Conservation (phyloP, 2,113 vertebrate genomes). For the Peromyscus maniculatus region DNA sequence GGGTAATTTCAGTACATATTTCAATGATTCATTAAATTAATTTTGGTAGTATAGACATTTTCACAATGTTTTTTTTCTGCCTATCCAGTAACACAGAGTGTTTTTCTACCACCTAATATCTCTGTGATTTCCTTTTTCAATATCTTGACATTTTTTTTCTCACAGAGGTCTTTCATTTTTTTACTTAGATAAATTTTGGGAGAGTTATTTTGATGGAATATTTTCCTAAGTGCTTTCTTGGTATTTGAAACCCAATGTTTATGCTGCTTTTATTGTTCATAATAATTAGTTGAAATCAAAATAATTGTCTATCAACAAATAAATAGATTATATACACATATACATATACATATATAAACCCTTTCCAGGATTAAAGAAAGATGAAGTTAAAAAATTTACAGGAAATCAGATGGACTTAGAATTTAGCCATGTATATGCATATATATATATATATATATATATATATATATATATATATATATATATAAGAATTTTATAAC, state of each 20-base stretch:
- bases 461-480: too few relatives aligned
- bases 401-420: background rate
- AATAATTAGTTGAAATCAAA: background rate
- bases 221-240: background rate
- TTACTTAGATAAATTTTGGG: background rate
- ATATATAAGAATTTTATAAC: background rate
- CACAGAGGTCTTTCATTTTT: background rate
- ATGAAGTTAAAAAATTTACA: background rate
- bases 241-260: background rate
- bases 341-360: background rate
- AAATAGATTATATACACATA: background rate
- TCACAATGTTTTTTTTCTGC: background rate
- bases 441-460: background rate
- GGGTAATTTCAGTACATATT: background rate
- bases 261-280: background rate
- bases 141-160: background rate
- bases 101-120: background rate
- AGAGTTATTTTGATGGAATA: background rate
- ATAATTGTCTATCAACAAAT: too few relatives aligned
- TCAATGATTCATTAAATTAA: background rate
- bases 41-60: background rate
- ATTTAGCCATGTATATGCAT: background rate
- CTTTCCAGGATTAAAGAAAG: background rate
- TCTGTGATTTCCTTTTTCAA: background rate
- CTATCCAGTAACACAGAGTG: background rate